Conservation (phyloP, 2,113 vertebrate species). For the Hippoglossus stenolepis region DNA sequence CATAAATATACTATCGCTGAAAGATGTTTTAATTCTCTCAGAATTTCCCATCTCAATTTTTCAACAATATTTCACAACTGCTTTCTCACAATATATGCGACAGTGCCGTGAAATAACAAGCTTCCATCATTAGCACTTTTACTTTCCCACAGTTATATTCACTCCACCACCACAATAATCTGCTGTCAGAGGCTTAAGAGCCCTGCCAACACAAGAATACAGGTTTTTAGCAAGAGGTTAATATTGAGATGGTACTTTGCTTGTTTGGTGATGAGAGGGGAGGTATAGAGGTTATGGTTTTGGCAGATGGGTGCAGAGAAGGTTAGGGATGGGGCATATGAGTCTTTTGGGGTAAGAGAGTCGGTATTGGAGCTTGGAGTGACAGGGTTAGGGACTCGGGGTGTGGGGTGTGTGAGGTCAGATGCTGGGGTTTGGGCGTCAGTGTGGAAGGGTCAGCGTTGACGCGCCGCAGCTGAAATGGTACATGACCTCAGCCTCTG, state of each 20-base stretch:
- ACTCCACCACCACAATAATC: conserved; percentile 28
- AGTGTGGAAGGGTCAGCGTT: conserved; percentile 65
- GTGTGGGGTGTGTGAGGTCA: conserved; percentile 75
- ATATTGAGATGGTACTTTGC: conserved; percentile 71
- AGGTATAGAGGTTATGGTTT: conserved; percentile 69
- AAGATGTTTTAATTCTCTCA: conserved; percentile 11
- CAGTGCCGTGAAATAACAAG: conserved; percentile 17
- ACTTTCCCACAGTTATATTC: conserved; percentile 69
- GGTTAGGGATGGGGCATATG: conserved; percentile 65
- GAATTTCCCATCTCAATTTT: conserved; percentile 20
- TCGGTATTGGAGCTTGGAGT: conserved; percentile 77
- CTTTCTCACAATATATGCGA: conserved; percentile 37
- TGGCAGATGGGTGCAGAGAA: conserved; percentile 75
- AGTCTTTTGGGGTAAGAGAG: conserved; percentile 66
- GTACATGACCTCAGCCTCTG: conserved; percentile 63
- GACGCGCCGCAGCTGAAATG: conserved; percentile 53
- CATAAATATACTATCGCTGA: conserved; percentile 18
- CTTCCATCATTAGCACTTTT: conserved; percentile 59
- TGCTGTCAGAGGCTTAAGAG: conserved; percentile 62
- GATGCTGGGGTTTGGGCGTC: conserved; percentile 55
- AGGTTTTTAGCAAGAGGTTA: conserved; percentile 69
- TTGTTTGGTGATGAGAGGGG: conserved; percentile 80
- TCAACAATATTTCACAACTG: conserved; percentile 10
- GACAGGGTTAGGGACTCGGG: conserved; percentile 81
- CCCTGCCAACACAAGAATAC: conserved; percentile 58